Evolutionary conservation across 2,113 vertebrate genomes (phyloP).

Genomic region (Furnarius figulus): DNA sequence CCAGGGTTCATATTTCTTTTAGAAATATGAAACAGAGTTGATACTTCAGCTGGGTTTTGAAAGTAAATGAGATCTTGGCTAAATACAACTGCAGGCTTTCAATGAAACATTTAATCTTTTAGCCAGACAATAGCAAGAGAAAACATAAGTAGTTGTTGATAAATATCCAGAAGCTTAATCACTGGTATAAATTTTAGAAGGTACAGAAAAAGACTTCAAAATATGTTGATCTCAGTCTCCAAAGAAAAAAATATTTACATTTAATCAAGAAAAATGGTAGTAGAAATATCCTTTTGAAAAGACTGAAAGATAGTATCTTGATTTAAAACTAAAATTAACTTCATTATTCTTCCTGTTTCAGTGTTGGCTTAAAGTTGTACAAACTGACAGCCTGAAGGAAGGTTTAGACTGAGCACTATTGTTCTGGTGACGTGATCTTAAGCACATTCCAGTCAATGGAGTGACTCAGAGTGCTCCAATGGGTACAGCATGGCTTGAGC

Average conservation of each 20-base stretch:
- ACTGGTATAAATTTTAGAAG: background rate
- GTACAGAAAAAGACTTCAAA: background rate
- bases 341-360: background rate
- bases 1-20: background rate
- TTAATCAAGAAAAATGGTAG: slow-evolving; percentile 15
- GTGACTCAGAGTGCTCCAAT: background rate
- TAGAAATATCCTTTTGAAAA: background rate
- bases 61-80: slow-evolving; percentile 25
- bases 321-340: background rate
- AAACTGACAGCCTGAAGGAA: background rate
- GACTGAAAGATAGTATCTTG: background rate
- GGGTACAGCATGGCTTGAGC: background rate
- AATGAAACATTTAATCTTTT: slow-evolving; percentile 3
- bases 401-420: background rate
- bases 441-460: background rate
- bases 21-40: background rate
- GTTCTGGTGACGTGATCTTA: background rate
- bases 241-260: slow-evolving; percentile 29
- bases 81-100: background rate
- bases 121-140: slow-evolving; percentile 2
- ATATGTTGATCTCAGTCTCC: slow-evolving; percentile 1
- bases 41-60: slow-evolving; percentile 18
- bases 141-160: slow-evolving; percentile 28
- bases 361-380: background rate
- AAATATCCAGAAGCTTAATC: slow-evolving; percentile 49